Evolutionary conservation across 2,888 invertebrate genomes (phyloP).

Genomic region (Tortricodes alternella): DNA sequence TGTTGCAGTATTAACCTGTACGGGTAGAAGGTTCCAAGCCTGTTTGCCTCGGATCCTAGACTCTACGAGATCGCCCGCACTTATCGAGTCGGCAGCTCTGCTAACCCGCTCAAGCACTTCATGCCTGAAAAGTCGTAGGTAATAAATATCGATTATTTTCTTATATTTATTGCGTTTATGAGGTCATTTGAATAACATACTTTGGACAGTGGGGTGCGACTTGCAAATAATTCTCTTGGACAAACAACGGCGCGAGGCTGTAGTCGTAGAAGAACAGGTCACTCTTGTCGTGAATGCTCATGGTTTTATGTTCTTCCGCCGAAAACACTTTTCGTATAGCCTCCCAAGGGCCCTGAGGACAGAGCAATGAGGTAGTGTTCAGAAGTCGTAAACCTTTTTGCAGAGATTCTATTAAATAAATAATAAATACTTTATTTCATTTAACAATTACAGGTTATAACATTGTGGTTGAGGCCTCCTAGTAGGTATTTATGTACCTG

Average conservation of each 20-base stretch:
- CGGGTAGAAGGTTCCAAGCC: conserved; percentile 94
- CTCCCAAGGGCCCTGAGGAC: conserved; percentile 93
- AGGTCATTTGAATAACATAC: conserved; percentile 44
- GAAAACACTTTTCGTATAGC: conserved; percentile 95
- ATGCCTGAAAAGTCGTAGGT: conserved; percentile 68
- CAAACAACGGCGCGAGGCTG: conserved; percentile 96
- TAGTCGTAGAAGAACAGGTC: conserved; percentile 99
- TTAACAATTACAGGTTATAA: no score
- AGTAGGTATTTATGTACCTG: no score
- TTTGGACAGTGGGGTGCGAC: conserved; percentile 89
- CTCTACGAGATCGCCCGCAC: conserved; percentile 93
- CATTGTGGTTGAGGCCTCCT: no score
- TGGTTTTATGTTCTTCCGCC: conserved; percentile 88
- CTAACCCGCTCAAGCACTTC: conserved; percentile 87
- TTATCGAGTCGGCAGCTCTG: conserved; percentile 92
- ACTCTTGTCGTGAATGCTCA: conserved; percentile 91
- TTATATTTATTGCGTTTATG: background rate
- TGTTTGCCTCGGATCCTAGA: conserved; percentile 89
- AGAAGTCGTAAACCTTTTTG: no score
- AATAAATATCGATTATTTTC: background rate
- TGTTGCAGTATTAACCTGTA: conserved; percentile 71
- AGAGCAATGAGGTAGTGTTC: background rate
- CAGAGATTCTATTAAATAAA: no score
- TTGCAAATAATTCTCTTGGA: conserved; percentile 97
- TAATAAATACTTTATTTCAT: no score